Evolutionary conservation across 1,140 invertebrate genomes (phyloP).

Genomic region (Apis mellifera): Amel_HAv3.1 CM009931.2:23305001-23305500

Average conservation of each 20-base stretch:
- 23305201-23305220: slow-evolving; percentile 31
- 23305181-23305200: slow-evolving; percentile 14
- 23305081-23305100: slow-evolving; percentile 41
- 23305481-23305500: slow-evolving; percentile 70
- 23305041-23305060: slow-evolving; percentile 66
- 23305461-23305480: slow-evolving; percentile 55
- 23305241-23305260: slow-evolving; percentile 67
- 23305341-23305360: slow-evolving; percentile 51
- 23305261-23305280: slow-evolving; percentile 64
- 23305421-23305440: slow-evolving; percentile 64
- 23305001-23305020: slow-evolving; percentile 68
- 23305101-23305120: slow-evolving; percentile 24
- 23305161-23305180: neutral
- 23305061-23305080: slow-evolving; percentile 35
- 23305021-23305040: slow-evolving; percentile 47
- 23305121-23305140: slow-evolving; percentile 7
- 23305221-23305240: slow-evolving; percentile 42
- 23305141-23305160: slow-evolving; percentile 34
- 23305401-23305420: slow-evolving; percentile 43
- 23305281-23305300: slow-evolving; percentile 55
- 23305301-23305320: slow-evolving; percentile 27
- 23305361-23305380: slow-evolving; percentile 61
- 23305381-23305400: slow-evolving; percentile 39
- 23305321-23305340: neutral
- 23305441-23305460: slow-evolving; percentile 25